A percentile compares a stretch with the other conserved stretches of the same genome.
Evolutionary conservation across 2,888 invertebrate genomes (phyloP).

Genomic region (Phaedon cochleariae): DNA sequence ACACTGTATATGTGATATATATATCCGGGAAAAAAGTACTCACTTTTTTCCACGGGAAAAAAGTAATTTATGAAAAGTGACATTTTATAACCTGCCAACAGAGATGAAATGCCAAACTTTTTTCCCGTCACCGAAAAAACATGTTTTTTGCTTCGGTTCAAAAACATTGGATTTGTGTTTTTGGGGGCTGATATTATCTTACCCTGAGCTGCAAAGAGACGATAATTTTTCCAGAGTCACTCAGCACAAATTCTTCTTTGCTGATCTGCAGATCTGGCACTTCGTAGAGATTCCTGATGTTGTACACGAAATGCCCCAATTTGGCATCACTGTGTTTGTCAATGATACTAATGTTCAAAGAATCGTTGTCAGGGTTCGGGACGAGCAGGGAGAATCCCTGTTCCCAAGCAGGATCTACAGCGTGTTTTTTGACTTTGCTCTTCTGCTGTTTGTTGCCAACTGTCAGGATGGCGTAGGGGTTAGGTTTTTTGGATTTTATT

Average conservation of each 20-base stretch:
- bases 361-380: conserved; percentile 86
- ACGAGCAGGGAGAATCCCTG: conserved; percentile 92
- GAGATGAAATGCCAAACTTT: too few relatives aligned
- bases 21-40: too few relatives aligned
- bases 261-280: conserved; percentile 75
- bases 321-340: conserved; percentile 80
- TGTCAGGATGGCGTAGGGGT: conserved; percentile 80
- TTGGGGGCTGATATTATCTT: conserved; percentile 46
- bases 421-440: conserved; percentile 76
- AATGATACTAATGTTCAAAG: conserved; percentile 79
- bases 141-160: too few relatives aligned
- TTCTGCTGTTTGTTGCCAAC: conserved; percentile 78
- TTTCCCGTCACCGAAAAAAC: too few relatives aligned
- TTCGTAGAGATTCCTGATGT: conserved; percentile 72
- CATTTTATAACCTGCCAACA: too few relatives aligned
- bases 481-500: conserved; percentile 75
- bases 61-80: too few relatives aligned
- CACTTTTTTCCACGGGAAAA: too few relatives aligned
- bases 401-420: conserved; percentile 90
- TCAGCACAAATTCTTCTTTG: conserved; percentile 78
- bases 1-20: too few relatives aligned
- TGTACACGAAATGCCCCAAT: conserved; percentile 75
- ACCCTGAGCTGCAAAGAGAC: conserved; percentile 79
- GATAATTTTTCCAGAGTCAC: conserved; percentile 77
- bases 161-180: too few relatives aligned